Percentiles rank a stretch among this genome's conserved stretches.
phyloP scores from a whole-genome alignment of 2,113 vertebrate species.

The Trematomus loennbergii region DNA sequence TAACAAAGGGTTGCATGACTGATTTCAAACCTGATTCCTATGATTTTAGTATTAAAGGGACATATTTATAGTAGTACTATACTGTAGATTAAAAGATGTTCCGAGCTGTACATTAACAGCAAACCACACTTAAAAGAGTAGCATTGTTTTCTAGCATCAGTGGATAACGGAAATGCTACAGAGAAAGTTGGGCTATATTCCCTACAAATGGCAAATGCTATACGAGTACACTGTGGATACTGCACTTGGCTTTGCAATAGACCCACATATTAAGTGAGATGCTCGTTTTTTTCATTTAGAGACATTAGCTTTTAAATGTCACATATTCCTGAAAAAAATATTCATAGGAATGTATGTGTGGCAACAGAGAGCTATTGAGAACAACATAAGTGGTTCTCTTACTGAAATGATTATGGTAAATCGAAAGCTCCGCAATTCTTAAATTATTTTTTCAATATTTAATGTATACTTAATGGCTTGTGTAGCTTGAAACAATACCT shows the following conservation, averaged over 20 bases:
- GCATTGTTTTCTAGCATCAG: background rate
- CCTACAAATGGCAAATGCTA: constrained; percentile 8
- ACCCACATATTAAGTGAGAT: background rate
- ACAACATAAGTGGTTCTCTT: background rate
- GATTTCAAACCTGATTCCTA: constrained; percentile 8
- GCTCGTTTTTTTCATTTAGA: background rate
- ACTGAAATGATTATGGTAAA: background rate
- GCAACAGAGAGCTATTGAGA: background rate
- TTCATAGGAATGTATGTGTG: background rate
- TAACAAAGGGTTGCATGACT: background rate
- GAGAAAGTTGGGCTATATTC: background rate
- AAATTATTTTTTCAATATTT: background rate
- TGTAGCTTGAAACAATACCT: background rate
- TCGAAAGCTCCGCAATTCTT: background rate
- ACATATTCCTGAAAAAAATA: background rate
- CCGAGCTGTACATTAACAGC: constrained; percentile 1
- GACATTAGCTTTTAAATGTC: background rate
- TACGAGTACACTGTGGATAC: background rate
- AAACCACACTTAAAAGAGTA: background rate
- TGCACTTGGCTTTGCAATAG: constrained; percentile 3
- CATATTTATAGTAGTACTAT: background rate
- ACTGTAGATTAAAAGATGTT: constrained; percentile 23
- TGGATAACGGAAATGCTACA: constrained; percentile 2
- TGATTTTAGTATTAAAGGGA: background rate
- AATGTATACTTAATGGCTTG: background rate